A percentile compares a stretch with the other conserved stretches of the same genome.
phyloP scores from a whole-genome alignment of 2,888 invertebrate species.

The Thelaira solivaga region DNA sequence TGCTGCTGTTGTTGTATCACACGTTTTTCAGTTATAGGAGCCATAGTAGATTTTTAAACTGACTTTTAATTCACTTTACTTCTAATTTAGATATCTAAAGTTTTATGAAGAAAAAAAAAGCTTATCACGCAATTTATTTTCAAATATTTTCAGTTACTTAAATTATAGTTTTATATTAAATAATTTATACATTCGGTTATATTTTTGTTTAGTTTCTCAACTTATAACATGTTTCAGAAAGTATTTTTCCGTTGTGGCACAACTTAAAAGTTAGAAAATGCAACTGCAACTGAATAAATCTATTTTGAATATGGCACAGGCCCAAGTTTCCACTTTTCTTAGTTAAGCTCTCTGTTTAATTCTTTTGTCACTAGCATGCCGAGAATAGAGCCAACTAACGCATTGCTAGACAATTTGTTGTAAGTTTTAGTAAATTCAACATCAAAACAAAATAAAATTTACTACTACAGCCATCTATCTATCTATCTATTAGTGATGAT shows the following conservation, averaged over 20 bases:
- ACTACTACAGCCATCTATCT: background rate
- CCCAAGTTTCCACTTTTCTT: slow-evolving; percentile 66
- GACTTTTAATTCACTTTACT: slow-evolving; percentile 65
- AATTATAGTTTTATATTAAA: background rate
- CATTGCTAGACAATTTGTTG: slow-evolving; percentile 49
- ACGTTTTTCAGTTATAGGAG: slow-evolving; percentile 76
- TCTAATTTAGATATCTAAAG: slow-evolving; percentile 70
- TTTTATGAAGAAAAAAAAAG: background rate
- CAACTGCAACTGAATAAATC: slow-evolving; percentile 66
- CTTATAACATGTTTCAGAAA: background rate
- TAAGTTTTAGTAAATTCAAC: background rate
- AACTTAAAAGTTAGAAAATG: slow-evolving; percentile 58
- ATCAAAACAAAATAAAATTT: background rate
- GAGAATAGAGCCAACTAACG: slow-evolving; percentile 44
- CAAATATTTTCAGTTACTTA: background rate
- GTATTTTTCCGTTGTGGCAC: slow-evolving; percentile 27
- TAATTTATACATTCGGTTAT: background rate
- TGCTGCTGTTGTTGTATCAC: slow-evolving; percentile 64
- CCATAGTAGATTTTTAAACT: slow-evolving; percentile 67
- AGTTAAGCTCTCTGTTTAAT: slow-evolving; percentile 12
- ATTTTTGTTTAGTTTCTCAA: slow-evolving; percentile 17
- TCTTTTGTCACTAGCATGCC: background rate
- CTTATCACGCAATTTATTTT: slow-evolving; percentile 5
- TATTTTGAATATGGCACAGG: slow-evolving; percentile 75
- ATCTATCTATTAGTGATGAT: slow-evolving; percentile 38